Evolutionary conservation across 1,140 invertebrate genomes (phyloP), one percentile per base, ranked within the genome.

Genomic region (Probaryconus sp.): DNA sequence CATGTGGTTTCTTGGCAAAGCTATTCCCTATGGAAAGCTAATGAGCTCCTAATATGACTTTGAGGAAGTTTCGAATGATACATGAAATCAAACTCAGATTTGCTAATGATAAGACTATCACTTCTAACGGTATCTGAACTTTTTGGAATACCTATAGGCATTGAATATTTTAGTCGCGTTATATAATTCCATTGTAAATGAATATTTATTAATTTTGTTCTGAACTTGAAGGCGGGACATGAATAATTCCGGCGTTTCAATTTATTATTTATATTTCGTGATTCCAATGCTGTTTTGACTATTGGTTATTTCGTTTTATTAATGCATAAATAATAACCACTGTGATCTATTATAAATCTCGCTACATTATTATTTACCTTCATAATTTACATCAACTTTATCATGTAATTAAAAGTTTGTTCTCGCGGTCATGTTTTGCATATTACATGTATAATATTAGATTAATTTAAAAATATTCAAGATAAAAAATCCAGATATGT

Each of bases 41-140:
- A 61, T 55, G 56, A 63, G 48, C 37, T 55, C 63, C 64, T 63
- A 61, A 70, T 63, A 63, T 31, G 58, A 63, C 68, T 71, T 63
- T 71, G 50, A 51, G 47, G 47, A 20, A 55, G 67, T 70, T 71
- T 56, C 35, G 37, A 71, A 58, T 71, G 50, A 71, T 50, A 71
- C 33, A 58, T 11, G 42, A 58, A 37, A 58, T 64, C 11, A 43
- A 56, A 24, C 14, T 9, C 13, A 6, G 21, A 24, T 24, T 24
- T 24, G 28, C 56, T 63, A 53, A 61, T 61, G 68, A 56, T 56
- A 61, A 61, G 48, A 33, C 48, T 53, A 60, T 53, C 33, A 33
- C 9, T 40, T 58, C 17, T 10, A 50, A 42, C 9, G 26, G n/a
- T 43, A 68, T 51, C 20, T 31, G 6, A 68, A 58, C 26, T 68